These are phyloP conservation scores for Athalia circularis DNA, from an alignment of 2,888 invertebrate species.

Conservation along the genomic window DNA sequence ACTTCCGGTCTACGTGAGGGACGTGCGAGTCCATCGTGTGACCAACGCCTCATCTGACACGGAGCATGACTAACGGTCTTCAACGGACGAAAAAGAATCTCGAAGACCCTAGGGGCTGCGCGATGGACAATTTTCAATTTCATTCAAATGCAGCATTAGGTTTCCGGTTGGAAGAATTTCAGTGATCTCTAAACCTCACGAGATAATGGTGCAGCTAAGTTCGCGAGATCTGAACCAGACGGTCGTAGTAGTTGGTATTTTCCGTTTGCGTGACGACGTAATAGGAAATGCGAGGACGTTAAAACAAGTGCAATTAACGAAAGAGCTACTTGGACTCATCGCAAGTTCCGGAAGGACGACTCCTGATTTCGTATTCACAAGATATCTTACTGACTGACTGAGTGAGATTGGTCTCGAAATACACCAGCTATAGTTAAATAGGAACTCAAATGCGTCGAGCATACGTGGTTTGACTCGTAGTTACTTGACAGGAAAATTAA, in stretches of 20 bases:
- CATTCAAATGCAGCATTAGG: conserved; percentile 32
- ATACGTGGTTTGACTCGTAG: conserved; percentile 39
- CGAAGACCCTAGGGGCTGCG: not conserved
- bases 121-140: not conserved
- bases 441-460: conserved; percentile 17
- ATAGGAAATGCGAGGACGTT: not conserved
- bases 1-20: conserved; percentile 33
- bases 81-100: not conserved
- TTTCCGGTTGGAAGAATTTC: conserved; percentile 21
- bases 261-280: not conserved
- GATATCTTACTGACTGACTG: conserved; percentile 21
- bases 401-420: conserved; percentile 36
- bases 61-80: conserved; percentile 17
- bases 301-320: conserved; percentile 32
- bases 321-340: conserved; percentile 34
- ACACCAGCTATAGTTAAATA: conserved; percentile 3
- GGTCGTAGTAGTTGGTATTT: not conserved
- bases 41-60: conserved; percentile 12
- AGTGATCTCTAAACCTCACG: not conserved
- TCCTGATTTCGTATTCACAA: conserved; percentile 29
- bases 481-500: not conserved
- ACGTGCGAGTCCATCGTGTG: conserved; percentile 22
- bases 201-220: conserved; percentile 17
- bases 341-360: not conserved
- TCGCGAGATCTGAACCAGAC: too few relatives aligned